Conservation (phyloP, 2,113 vertebrate species). For the Clinocottus analis region DNA sequence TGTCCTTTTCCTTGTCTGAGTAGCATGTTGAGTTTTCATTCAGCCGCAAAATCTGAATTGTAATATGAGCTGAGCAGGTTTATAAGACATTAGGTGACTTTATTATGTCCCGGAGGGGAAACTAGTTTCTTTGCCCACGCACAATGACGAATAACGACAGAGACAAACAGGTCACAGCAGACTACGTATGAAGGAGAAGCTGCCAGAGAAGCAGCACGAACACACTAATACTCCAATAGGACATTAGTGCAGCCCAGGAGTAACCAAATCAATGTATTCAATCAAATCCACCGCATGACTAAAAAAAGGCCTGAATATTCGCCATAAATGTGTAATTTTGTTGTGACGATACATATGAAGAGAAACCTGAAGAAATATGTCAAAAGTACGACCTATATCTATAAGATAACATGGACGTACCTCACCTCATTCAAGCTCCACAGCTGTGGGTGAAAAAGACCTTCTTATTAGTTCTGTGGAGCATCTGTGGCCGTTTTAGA, state of each 20-base stretch:
- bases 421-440: background rate
- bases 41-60: constrained; percentile 2
- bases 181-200: background rate
- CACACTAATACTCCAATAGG: background rate
- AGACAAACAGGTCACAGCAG: constrained; percentile 2
- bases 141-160: constrained; percentile 7
- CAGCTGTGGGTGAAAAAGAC: background rate
- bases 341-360: background rate
- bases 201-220: background rate
- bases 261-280: background rate
- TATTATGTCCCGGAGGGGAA: background rate
- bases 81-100: background rate
- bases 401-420: background rate
- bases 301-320: background rate
- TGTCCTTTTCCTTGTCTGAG: constrained; percentile 7
- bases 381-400: background rate
- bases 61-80: background rate
- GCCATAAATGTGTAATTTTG: background rate
- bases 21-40: constrained; percentile 22
- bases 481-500: background rate
- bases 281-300: background rate
- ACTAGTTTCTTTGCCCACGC: background rate
- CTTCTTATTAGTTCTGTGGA: background rate
- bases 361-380: background rate
- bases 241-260: background rate